Evolutionary conservation across 1,140 invertebrate genomes (phyloP), one percentile per base, ranked within the genome.

Genomic region (Hycleus phaleratus): DNA sequence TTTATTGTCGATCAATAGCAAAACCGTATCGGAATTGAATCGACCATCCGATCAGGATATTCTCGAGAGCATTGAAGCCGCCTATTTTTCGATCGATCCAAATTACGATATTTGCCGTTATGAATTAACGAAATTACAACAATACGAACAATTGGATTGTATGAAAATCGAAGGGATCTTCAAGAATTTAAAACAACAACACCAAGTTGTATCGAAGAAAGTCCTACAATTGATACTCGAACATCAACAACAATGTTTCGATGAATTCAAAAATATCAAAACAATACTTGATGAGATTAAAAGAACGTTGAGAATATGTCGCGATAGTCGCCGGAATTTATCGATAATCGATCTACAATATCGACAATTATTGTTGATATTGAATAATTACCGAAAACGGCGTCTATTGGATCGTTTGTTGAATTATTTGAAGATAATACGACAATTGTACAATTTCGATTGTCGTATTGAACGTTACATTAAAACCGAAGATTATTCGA

Each of bases 181-280:
- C 60, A 81, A 82, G 58, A 79, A 81, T 58, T 73, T 92, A 11
- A 79, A 83, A 55, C 82, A 82, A 49, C 89, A 93, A 69, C 82
- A 91, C 55, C 81, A 85, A 72, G 90, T 94, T 26, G 90, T 97
- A 0, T 94, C 91, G 0, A 93, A 91, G 63, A 90, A 93, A 75
- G 88, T 96, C 0, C 81, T 95, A 0, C 89, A 95, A 63, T 77
- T 96, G 11, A 95, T 97, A 64, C 77, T 95, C 7, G 88, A 96
- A 71, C 92, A 97, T 61, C 85, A 95, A 50, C 85, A 83, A 61
- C 80, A 85, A 2, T 96, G 92, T 72, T 87, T 88, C 58, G 78
- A 82, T 9, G 91, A 97, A 73, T 88, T 97, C 63, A 78, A 85
- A 48, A 82, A 87, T 59, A 88, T 97, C 12, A 80, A 87, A 58